Base-by-base conservation (phyloP, 2,888 invertebrate species). In the Archips crataeganus region DNA sequence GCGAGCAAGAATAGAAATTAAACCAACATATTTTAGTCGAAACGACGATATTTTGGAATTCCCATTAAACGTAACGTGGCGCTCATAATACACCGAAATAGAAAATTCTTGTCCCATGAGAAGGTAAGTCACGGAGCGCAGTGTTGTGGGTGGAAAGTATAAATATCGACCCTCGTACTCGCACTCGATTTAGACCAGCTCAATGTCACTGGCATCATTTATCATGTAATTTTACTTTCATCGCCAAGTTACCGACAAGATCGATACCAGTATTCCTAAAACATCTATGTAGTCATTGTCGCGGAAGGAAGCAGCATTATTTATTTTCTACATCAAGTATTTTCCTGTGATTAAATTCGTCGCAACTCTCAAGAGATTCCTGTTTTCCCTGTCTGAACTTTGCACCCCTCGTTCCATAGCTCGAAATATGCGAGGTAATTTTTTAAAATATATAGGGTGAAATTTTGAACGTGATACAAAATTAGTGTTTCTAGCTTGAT, bases 141-240 rank as follows among this genome's bases (percentile, higher is more conserved):
- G 82, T 81, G 82, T 79, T 81, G 90, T 90, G 86, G 87, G 90
- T 85, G 90, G 80, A 86, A 88, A 86, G 85, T 92, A 92, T 91
- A 92, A 91, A 92, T 93, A 93, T 85, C 88, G 85, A 87, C 89
- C 90, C 89, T 90, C 86, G 80, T 63, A 71, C 71, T 75, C 77
- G 78, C 77, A 83, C 83, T 82, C 80, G 80, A 89, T 89, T 89
- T 87, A 87, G 88, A 87, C 79, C 76, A 82, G 80, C 88, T 89
- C 93, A 93, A 92, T 93, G 93, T 92, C 93, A 93, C 83, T 80
- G 82, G 77, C 81, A 82, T 74, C 81, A 83, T 85, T 85, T 80
- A 81, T 78, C 77, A 77, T 75, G 79, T 90, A 90, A 90, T 88
- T 87, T 84, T 86, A 85, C 74, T 71, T 68, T 57, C 32, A 57